These are phyloP conservation scores for Desmophyllum pertusum DNA, from an alignment of 92 coral and sea anemone genomes.

Conservation along the genomic window DNA sequence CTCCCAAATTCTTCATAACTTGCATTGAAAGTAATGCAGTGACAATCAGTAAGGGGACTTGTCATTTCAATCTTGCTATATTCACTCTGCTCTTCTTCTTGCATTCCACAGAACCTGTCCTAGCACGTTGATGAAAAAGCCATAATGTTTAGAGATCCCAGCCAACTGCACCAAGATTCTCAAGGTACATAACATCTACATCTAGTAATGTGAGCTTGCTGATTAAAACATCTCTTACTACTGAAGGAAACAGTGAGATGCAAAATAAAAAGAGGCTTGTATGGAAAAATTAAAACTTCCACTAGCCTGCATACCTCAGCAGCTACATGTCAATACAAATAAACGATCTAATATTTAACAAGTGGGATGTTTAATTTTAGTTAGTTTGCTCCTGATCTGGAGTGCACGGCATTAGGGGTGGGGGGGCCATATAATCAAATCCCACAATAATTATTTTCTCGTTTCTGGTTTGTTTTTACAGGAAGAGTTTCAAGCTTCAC, in stretches of 20 bases:
- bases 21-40: background rate
- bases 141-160: conserved; percentile 87
- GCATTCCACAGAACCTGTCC: conserved; percentile 90
- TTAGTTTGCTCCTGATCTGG: too few species aligned
- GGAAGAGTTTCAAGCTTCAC: conserved; percentile 94
- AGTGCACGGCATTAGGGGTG: background rate
- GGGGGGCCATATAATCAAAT: background rate
- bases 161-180: conserved; percentile 77
- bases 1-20: background rate
- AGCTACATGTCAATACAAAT: too few species aligned
- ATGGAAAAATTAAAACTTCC: background rate
- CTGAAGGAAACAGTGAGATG: background rate
- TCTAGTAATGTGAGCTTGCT: too few species aligned
- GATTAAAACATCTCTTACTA: background rate
- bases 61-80: background rate
- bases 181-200: conserved; percentile 57
- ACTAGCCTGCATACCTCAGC: background rate
- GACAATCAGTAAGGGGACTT: background rate
- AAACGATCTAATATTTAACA: too few species aligned
- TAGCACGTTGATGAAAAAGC: conserved; percentile 93
- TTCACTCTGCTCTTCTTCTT: background rate
- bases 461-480: conserved; percentile 9
- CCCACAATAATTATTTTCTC: background rate
- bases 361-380: too few species aligned
- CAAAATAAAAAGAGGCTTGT: background rate